phyloP scores from a whole-genome alignment of 2,113 vertebrate species.

The Salvelinus fontinalis region DNA sequence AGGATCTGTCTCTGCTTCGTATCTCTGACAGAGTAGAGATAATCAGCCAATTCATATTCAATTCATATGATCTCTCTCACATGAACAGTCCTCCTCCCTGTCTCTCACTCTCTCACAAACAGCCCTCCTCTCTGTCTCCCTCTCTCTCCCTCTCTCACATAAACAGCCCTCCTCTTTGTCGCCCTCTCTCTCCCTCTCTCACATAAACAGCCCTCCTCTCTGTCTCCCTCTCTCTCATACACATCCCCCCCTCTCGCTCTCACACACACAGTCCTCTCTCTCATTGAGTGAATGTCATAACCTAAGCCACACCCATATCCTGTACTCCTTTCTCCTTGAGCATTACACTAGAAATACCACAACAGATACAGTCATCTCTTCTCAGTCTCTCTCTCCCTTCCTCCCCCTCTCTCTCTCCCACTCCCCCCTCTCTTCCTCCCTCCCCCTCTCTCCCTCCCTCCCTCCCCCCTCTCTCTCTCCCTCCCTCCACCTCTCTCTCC shows the following conservation, averaged over 20 bases:
- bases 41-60: too few relatives aligned
- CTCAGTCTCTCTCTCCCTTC: not conserved
- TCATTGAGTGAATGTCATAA: not conserved
- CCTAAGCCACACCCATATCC: slow-evolving; percentile 3
- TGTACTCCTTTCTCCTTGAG: not conserved
- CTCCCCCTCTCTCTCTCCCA: not conserved
- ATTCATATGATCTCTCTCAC: too few relatives aligned
- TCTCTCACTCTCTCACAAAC: not conserved
- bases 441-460: too few relatives aligned
- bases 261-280: not conserved
- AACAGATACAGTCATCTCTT: not conserved
- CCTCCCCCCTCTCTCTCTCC: too few relatives aligned
- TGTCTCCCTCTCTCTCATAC: not conserved
- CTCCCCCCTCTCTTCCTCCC: too few relatives aligned
- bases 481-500: accelerated
- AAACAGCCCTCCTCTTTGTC: not conserved
- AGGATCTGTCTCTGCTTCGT: too few relatives aligned
- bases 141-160: not conserved
- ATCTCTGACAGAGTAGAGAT: too few relatives aligned
- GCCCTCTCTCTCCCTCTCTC: not conserved
- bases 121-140: not conserved
- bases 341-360: not conserved
- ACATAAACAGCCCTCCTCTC: not conserved
- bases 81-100: not conserved
- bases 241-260: not conserved